Evolutionary conservation across 2,888 invertebrate species (phyloP).

Genomic region (Ormyrus pomaceus): DNA sequence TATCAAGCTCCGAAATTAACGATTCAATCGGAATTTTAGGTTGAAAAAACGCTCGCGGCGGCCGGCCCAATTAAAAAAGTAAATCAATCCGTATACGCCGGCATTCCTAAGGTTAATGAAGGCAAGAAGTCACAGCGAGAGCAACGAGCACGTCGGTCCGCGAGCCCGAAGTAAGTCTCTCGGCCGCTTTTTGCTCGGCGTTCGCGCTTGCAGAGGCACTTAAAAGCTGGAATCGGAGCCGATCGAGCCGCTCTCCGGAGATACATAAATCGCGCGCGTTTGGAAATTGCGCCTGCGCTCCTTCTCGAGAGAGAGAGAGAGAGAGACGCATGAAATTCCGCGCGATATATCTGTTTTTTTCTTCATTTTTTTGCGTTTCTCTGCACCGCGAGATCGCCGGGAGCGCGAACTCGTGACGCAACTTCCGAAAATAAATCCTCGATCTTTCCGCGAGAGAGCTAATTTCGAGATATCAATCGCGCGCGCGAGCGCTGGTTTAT

Average conservation of each 20-base stretch:
- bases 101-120: constrained; percentile 19
- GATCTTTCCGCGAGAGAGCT: constrained; percentile 19
- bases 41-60: too few relatives aligned
- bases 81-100: background rate
- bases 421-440: constrained; percentile 55
- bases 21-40: too few relatives aligned
- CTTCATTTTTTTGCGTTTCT: background rate
- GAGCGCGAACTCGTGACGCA: constrained; percentile 25
- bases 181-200: background rate
- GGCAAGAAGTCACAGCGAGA: constrained; percentile 9
- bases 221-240: constrained; percentile 20
- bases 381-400: background rate
- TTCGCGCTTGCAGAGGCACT: too few relatives aligned
- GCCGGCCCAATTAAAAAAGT: too few relatives aligned
- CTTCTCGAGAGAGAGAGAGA: too few relatives aligned
- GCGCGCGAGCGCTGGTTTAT: background rate
- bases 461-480: too few relatives aligned
- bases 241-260: background rate
- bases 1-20: too few relatives aligned
- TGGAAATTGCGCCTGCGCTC: constrained; percentile 13
- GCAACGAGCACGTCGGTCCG: constrained; percentile 8
- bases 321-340: constrained; percentile 40
- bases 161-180: constrained; percentile 26
- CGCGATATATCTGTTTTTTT: constrained; percentile 16
- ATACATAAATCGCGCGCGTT: constrained; percentile 27